Conservation (phyloP, 2,113 vertebrate species). For the Oreochromis niloticus region DNA sequence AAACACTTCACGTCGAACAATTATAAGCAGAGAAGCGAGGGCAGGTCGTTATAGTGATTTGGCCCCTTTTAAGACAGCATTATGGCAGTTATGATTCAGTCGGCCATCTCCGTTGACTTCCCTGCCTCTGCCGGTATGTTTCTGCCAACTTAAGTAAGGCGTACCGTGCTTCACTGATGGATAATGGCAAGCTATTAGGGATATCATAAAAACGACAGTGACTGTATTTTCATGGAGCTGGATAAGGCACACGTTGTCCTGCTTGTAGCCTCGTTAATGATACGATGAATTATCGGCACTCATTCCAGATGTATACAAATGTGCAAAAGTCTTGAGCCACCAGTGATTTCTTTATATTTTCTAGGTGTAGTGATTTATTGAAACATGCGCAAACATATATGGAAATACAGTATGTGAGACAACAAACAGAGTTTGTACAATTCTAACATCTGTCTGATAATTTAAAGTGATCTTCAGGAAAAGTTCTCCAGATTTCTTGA, state of each 20-base stretch:
- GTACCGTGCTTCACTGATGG: neutral
- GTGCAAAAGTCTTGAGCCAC: neutral
- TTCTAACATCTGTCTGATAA: neutral
- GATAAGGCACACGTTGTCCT: neutral
- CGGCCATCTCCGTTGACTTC: neutral
- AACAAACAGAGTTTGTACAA: neutral
- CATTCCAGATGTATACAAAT: neutral
- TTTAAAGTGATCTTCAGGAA: neutral
- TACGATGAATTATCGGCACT: neutral
- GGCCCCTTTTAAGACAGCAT: neutral
- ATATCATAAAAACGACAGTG: neutral
- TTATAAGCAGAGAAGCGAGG: neutral
- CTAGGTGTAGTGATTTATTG: neutral
- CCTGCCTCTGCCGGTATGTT: neutral
- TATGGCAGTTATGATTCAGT: constrained; percentile 7
- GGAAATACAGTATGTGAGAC: neutral
- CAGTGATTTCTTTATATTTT: neutral
- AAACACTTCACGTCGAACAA: neutral
- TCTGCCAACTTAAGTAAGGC: neutral
- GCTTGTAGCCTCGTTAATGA: neutral
- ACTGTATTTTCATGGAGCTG: neutral
- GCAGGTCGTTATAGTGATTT: neutral
- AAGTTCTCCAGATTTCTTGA: neutral
- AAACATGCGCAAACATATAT: neutral
- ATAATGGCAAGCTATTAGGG: neutral